Base-by-base conservation (phyloP, 2,113 vertebrate species). In the Piprites chloris region DNA sequence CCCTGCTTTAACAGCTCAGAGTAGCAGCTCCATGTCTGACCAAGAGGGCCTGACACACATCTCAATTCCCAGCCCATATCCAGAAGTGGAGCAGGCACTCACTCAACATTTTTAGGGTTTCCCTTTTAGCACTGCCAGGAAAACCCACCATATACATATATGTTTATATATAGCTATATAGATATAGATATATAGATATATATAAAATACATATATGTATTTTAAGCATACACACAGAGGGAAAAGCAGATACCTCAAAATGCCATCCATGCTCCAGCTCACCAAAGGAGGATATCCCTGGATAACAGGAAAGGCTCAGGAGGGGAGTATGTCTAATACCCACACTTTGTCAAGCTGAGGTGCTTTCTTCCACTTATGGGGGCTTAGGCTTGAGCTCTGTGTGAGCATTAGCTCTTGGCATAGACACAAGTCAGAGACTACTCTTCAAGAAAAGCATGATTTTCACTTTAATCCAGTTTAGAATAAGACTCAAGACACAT, bases 271-370 rank as follows among this genome's bases (percentile, higher is more conserved):
- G 33, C 55, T 76, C 52, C 53, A 63, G 39, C 58, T 56, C 22
- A 3, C 0, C 3, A 35, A 47, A 42, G 1, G 9, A 78, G 55
- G 42, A 71, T 23, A 4, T 30, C 12, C 33, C 35, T 18, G 42
- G 77, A 9, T 5, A 23, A 21, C 5, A 44, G 28, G 47, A 33
- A 11, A 47, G 68, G 59, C 6, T 85, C 55, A 28, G 61, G 33
- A 73, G 65, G 6, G 61, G 11, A 21, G 6, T 0, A 27, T 22
- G 50, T 19, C 81, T 16, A 55, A n/a, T 27, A 24, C 4, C 20
- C 1, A 1, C 33, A 1, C 22, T n/a, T 21, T 1, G 2, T 46
- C 80, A n/a, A 32, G 85, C 61, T 49, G 27, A 75, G n/a, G 12
- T 11, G 16, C 55, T 65, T 18, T 26, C 20, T 3, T 76, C 78